Conservation (phyloP, 2,888 invertebrate genomes). For the Tortrix viridana region DNA sequence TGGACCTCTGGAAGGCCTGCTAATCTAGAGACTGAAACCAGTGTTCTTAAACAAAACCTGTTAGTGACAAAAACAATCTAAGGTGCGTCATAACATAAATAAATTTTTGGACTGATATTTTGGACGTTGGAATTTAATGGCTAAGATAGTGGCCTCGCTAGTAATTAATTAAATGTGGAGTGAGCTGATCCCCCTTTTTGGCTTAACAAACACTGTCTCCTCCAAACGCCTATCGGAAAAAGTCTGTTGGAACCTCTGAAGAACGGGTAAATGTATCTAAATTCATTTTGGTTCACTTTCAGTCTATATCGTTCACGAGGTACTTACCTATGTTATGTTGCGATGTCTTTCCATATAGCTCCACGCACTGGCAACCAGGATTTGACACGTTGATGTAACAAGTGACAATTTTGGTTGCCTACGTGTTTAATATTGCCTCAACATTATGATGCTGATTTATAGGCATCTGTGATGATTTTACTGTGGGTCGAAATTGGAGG, state of each 20-base stretch:
- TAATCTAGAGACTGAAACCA: constrained; percentile 48
- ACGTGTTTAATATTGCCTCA: constrained; percentile 25
- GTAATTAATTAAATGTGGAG: constrained; percentile 15
- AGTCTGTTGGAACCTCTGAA: constrained; percentile 33
- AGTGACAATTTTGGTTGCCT: constrained; percentile 23
- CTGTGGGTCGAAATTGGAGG: constrained; percentile 35
- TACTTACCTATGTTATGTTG: constrained; percentile 35
- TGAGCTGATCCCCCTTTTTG: constrained; percentile 17
- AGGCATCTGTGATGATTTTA: constrained; percentile 36
- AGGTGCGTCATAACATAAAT: constrained; percentile 43
- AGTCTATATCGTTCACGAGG: constrained; percentile 22
- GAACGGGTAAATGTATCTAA: constrained; percentile 28
- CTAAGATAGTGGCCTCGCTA: constrained; percentile 52
- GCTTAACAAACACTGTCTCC: constrained; percentile 20
- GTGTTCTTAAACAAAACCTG: constrained; percentile 47
- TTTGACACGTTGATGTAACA: constrained; percentile 17
- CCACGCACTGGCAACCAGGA: constrained; percentile 14
- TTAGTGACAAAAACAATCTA: constrained; percentile 57
- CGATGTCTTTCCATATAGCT: constrained; percentile 33
- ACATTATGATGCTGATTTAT: constrained; percentile 20
- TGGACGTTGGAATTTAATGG: constrained; percentile 53
- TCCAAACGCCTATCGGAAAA: constrained; percentile 21
- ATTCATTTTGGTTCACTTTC: constrained; percentile 16
- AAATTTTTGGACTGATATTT: constrained; percentile 54
- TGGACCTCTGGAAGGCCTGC: constrained; percentile 47